Conservation (phyloP, 2,888 invertebrate species). For the Minunthozetes semirufus region DNA sequence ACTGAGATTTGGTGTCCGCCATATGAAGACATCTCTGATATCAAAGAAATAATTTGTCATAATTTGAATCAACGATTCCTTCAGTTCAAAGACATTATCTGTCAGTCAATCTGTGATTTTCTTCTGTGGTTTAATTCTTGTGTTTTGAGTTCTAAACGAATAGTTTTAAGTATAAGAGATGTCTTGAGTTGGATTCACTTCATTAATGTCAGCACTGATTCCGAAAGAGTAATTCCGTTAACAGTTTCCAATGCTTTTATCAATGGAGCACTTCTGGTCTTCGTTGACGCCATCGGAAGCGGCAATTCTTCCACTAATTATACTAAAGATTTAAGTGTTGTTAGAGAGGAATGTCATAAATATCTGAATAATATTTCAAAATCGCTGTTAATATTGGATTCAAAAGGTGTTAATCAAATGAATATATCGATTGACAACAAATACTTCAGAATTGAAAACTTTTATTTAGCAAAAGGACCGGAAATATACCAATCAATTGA, state of each 20-base stretch:
- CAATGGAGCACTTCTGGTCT: conserved; percentile 84
- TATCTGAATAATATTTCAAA: background rate
- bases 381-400: too few relatives aligned
- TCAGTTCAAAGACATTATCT: conserved; percentile 46
- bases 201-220: conserved; percentile 59
- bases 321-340: background rate
- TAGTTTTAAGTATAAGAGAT: conserved; percentile 82
- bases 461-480: conserved; percentile 40
- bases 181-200: conserved; percentile 86
- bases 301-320: conserved; percentile 49
- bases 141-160: conserved; percentile 50
- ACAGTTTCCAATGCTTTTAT: conserved; percentile 59
- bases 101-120: conserved; percentile 68
- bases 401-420: background rate
- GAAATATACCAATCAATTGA: background rate
- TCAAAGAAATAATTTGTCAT: conserved; percentile 46
- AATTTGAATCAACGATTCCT: conserved; percentile 39
- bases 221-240: conserved; percentile 39
- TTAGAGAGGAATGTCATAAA: background rate
- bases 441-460: conserved; percentile 41
- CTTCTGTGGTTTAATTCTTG: conserved; percentile 60
- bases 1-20: conserved; percentile 97
- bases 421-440: background rate
- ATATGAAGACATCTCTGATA: conserved; percentile 55
- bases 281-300: conserved; percentile 82